Percentiles rank a stretch among this genome's conserved stretches.
Evolutionary conservation across 1,140 invertebrate species (phyloP).

Genomic region (Gonioctena quinquepunctata): DNA sequence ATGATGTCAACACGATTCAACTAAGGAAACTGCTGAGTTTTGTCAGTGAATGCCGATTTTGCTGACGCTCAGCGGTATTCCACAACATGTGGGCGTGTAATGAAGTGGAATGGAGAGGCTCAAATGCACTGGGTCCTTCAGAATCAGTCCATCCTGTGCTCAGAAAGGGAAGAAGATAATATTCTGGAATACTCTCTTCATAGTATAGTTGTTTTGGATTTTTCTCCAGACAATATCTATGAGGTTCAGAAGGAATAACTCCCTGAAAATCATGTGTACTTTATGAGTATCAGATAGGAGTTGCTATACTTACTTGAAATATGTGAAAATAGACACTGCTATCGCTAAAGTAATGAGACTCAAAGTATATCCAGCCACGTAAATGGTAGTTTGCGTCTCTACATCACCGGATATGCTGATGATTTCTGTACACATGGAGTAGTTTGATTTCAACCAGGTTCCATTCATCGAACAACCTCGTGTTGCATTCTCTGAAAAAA

Average conservation of each 20-base stretch:
- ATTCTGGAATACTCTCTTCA: not conserved
- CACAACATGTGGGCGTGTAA: too few relatives aligned
- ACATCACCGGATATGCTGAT: not conserved
- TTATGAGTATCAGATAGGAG: not conserved
- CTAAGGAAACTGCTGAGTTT: too few relatives aligned
- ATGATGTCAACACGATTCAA: too few relatives aligned
- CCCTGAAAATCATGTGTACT: not conserved
- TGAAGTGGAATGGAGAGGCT: too few relatives aligned
- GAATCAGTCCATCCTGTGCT: not conserved
- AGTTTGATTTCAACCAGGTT: constrained; percentile 73
- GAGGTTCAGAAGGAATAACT: too few relatives aligned
- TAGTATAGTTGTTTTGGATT: too few relatives aligned
- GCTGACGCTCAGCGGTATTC: too few relatives aligned
- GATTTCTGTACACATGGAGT: constrained; percentile 48
- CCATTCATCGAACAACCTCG: constrained; percentile 69
- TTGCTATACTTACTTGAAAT: constrained; percentile 82
- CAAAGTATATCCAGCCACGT: not conserved
- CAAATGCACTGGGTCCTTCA: too few relatives aligned
- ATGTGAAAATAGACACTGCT: constrained; percentile 79
- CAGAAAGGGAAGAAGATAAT: not conserved
- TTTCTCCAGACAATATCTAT: too few relatives aligned
- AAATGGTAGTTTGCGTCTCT: not conserved
- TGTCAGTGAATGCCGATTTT: too few relatives aligned
- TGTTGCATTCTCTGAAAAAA: constrained; percentile 73
- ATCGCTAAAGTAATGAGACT: constrained; percentile 45